Evolutionary conservation across 2,113 vertebrate genomes (phyloP), one percentile per base, ranked within the genome.

Genomic region (Thinocorus orbignyianus): DNA sequence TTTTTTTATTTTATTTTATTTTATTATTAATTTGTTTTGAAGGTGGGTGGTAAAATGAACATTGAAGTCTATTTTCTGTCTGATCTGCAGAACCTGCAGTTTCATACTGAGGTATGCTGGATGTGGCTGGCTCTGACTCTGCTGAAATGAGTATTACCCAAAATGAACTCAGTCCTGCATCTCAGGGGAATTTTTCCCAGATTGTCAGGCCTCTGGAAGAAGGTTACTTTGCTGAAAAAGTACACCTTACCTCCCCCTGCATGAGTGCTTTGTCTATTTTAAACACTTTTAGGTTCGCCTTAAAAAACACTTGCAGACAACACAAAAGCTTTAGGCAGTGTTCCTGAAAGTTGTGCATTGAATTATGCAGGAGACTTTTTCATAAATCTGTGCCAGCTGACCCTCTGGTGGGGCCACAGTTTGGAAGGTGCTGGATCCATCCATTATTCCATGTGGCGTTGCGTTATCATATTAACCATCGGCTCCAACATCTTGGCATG

Each of bases 401-500:
- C 17, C 1, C 11, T 51, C 33, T 41, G 25, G 7, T 31, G 9
- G 3, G n/a, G 6, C 8, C 52, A 41, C 22, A 2, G 0, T n/a
- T 30, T 65, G 7, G 10, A 30, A 58, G 18, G 28, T 33, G 28
- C 9, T 72, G 33, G 33, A 44, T 30, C 25, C 42, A 39, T 13
- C n/a, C 3, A 6, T 54, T 83, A 68, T 20, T 18, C 24, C 25
- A 35, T 0, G 2, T 19, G n/a, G 26, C 22, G 10, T 52, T 74
- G 11, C 55, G 51, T 26, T 22, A 48, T 7, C 9, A 8, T 15
- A 18, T 70, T 37, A 42, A 71, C 31, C 22, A 57, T 51, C 31
- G 37, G 42, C 12, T 54, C 39, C n/a, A 37, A 24, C 8, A 48
- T 26, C 46, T 41, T 18, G 4, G 6, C 39, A 31, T 17, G 4